Base-by-base conservation (phyloP, 2,888 invertebrate species). In the Podotricha telesiphe region DNA sequence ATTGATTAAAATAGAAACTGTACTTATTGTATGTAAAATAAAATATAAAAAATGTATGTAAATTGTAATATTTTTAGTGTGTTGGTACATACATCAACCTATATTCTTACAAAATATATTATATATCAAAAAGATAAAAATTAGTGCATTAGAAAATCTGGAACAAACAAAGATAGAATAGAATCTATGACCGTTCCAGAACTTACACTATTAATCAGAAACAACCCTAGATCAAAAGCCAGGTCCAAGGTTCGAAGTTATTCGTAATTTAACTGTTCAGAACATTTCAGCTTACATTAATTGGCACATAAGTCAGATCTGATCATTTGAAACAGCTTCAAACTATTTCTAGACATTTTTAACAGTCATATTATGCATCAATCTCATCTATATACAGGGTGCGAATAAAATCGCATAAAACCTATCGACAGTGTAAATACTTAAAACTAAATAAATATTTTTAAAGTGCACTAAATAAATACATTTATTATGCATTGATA, bases 121-220 rank as follows among this genome's bases (percentile, higher is more conserved):
- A 17, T 55, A 34, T 37, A 47, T 47, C 47, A 37, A 37, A 55
- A 53, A 53, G n/a, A 37, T 17, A 55, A 55, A 55, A 6, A 37
- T 55, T 37, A 55, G 37, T 55, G 55, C 55, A 55, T 17, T n/a
- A 37, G 17, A 53, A 53, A 55, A 34, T 37, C 13, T 4, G 28
- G 6, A 28, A 34, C 8, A 51, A 53, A 34, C 37, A 5, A 55
- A 37, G 6, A 17, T 34, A 34, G 28, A 53, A 17, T n/a, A n/a
- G n/a, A n/a, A n/a, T n/a, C n/a, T n/a, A n/a, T n/a, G n/a, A n/a
- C 28, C n/a, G 28, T 34, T 53, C n/a, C 7, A 17, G 8, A 34
- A 17, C 4, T n/a, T 11, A 28, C 10, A 17, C 3, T n/a, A 28
- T 53, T n/a, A n/a, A n/a, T 28, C 28, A 28, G 10, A 34, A 28